These are phyloP conservation scores for Micromussa lordhowensis DNA, from an alignment of 92 coral and sea anemone species.

Conservation along the genomic window DNA sequence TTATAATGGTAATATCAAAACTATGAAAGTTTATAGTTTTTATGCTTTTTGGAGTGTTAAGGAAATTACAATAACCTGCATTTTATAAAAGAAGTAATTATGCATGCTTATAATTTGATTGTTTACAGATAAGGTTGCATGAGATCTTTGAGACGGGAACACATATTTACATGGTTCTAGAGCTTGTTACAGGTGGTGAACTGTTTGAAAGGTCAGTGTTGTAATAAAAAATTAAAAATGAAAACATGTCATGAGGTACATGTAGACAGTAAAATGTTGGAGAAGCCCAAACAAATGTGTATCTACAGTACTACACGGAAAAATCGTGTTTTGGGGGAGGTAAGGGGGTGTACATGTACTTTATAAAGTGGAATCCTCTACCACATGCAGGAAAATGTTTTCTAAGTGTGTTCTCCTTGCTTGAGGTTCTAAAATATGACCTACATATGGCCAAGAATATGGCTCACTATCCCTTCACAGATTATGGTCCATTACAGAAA, in stretches of 20 bases:
- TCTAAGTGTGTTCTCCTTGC: neutral
- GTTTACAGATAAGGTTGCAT: constrained; percentile 80
- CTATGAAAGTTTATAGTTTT: no score
- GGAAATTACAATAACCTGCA: neutral
- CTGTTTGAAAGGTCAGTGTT: constrained; percentile 91
- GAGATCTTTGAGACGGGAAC: constrained; percentile 89
- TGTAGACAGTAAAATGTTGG: neutral
- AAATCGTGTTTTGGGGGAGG: no score
- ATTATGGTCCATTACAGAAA: neutral
- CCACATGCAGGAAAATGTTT: neutral
- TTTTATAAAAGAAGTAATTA: neutral
- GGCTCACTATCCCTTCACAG: neutral
- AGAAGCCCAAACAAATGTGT: neutral
- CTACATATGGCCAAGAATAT: neutral
- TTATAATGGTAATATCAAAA: no score
- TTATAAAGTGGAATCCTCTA: neutral
- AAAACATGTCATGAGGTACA: neutral
- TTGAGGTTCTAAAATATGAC: neutral
- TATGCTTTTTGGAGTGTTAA: neutral
- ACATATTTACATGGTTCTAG: constrained; percentile 87
- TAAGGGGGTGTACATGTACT: neutral
- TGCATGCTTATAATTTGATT: neutral
- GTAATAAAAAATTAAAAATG: no score
- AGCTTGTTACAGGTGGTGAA: constrained; percentile 94
- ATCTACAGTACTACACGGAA: neutral